phyloP scores from a whole-genome alignment of 1,140 invertebrate species.

The Dolichoris vasculosae region DNA sequence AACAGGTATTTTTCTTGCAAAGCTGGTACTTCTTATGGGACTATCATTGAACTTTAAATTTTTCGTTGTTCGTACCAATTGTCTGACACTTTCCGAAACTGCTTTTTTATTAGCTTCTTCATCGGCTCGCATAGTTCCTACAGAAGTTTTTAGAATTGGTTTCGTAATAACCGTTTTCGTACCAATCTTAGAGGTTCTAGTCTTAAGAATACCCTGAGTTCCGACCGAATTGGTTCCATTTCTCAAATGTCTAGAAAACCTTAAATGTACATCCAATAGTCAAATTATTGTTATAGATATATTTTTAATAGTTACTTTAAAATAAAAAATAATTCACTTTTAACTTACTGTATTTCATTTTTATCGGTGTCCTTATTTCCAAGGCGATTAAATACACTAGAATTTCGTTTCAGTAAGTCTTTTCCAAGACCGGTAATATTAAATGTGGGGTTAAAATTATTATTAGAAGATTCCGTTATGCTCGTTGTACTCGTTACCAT shows the following conservation, averaged over 20 bases:
- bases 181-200: constrained; percentile 36
- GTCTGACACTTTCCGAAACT: constrained; percentile 58
- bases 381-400: constrained; percentile 70
- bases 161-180: constrained; percentile 59
- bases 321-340: background rate
- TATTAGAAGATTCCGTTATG: constrained; percentile 59
- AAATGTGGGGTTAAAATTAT: constrained; percentile 60
- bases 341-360: constrained; percentile 14
- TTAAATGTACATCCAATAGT: constrained; percentile 11
- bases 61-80: constrained; percentile 62
- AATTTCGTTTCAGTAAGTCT: constrained; percentile 65
- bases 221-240: constrained; percentile 58
- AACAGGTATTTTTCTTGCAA: constrained; percentile 52
- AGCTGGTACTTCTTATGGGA: constrained; percentile 36
- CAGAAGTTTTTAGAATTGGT: constrained; percentile 52
- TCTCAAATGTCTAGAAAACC: constrained; percentile 58
- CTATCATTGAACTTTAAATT: constrained; percentile 56
- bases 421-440: constrained; percentile 70
- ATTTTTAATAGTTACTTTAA: background rate
- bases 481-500: constrained; percentile 72
- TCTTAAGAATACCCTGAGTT: constrained; percentile 67
- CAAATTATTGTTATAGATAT: background rate
- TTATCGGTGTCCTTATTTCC: constrained; percentile 65
- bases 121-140: constrained; percentile 72
- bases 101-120: constrained; percentile 67